These are phyloP conservation scores for Rallus crepitans DNA, from an alignment of 2,797 vertebrate genomes.

Conservation along the genomic window DNA sequence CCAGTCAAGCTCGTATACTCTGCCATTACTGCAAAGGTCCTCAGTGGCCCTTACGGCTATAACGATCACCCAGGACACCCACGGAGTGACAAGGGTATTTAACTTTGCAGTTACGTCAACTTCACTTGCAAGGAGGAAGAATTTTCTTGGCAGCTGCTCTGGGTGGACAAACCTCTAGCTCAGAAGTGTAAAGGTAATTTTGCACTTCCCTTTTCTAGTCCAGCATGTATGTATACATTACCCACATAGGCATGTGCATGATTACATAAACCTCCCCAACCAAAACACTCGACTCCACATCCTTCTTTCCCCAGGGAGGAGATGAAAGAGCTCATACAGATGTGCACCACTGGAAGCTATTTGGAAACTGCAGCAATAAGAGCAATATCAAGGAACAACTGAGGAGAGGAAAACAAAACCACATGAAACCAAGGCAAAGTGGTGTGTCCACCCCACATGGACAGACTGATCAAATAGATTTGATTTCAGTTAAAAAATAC, in stretches of 20 bases:
- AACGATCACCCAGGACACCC: not conserved
- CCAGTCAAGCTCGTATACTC: not conserved
- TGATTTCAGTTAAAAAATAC: not conserved
- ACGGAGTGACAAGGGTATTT: rapidly evolving
- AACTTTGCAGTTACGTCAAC: not conserved
- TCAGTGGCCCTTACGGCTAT: not conserved
- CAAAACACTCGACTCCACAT: not conserved
- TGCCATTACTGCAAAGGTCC: not conserved
- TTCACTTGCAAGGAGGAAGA: not conserved
- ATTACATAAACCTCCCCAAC: slow-evolving; percentile 33
- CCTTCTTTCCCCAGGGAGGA: not conserved
- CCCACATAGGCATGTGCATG: not conserved
- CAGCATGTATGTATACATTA: not conserved
- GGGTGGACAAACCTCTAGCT: not conserved
- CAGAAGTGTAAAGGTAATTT: not conserved
- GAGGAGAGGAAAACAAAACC: slow-evolving; percentile 29
- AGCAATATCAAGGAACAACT: not conserved
- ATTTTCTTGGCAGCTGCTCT: not conserved
- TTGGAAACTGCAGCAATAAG: slow-evolving; percentile 15
- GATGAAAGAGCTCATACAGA: slow-evolving; percentile 59
- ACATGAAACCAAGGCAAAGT: not conserved
- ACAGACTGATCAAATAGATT: not conserved
- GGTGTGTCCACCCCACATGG: not conserved
- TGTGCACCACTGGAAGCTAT: slow-evolving; percentile 47
- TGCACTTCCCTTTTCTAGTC: not conserved